Percentiles rank a stretch among this genome's conserved stretches.
phyloP scores from a whole-genome alignment of 2,113 vertebrate species.

The Halichoerus grypus region DNA sequence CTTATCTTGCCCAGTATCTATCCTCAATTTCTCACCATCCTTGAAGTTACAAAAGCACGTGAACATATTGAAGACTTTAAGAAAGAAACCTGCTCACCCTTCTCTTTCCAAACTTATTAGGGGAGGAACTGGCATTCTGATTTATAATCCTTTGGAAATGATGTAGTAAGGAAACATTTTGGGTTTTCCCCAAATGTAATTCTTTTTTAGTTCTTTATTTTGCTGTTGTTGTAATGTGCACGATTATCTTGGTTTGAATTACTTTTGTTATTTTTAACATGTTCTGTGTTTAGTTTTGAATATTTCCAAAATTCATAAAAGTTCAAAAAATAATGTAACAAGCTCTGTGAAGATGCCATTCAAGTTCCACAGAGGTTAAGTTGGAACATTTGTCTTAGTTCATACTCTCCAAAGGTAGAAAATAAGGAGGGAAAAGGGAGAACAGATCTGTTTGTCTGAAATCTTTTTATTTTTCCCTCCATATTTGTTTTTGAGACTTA shows the following conservation, averaged over 20 bases:
- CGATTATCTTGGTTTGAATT: background rate
- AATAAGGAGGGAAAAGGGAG: background rate
- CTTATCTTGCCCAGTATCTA: background rate
- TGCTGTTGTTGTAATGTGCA: background rate
- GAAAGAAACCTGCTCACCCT: background rate
- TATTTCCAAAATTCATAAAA: background rate
- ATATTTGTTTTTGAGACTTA: background rate
- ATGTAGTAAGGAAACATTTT: background rate
- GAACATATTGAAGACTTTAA: background rate
- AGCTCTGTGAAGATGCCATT: background rate
- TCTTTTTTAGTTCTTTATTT: background rate
- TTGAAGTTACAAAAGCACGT: background rate
- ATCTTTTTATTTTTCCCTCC: background rate
- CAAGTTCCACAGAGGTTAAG: background rate
- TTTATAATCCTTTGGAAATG: background rate
- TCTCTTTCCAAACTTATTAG: background rate
- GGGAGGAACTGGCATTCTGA: background rate
- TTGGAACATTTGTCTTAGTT: background rate
- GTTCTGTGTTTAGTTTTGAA: conserved; percentile 33
- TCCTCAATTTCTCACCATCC: background rate
- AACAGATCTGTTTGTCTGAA: background rate
- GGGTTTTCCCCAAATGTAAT: background rate
- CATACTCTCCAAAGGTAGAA: background rate
- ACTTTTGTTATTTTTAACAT: background rate
- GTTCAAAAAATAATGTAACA: background rate